Evolutionary conservation across 2,888 invertebrate species (phyloP), one percentile per base, ranked within the genome.

Genomic region (Heterodera filipjevi): DNA sequence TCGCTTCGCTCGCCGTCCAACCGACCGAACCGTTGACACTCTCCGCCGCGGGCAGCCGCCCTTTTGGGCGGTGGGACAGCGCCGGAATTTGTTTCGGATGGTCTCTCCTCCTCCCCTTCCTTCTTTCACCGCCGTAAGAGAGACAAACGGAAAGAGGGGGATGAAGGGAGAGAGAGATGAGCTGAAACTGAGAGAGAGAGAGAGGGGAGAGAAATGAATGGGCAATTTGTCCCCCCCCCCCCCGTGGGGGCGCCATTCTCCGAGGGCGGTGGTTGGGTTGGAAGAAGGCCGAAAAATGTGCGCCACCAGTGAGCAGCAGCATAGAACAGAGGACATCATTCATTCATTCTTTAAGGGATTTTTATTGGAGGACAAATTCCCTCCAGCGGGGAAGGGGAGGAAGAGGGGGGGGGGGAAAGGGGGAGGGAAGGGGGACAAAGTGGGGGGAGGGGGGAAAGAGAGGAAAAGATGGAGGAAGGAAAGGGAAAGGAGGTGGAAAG

Each of bases 161-260:
- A 27, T 6, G 59, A n/a, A 6, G 59, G 22, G 59, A n/a, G 59
- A 59, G 59, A 59, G 59, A 59, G 27, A n/a, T 6, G n/a, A 6
- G n/a, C 3, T 8, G 59, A 59, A 27, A 59, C n/a, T n/a, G n/a
- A 59, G 59, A 59, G 10, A n/a, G 59, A 49, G 59, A n/a, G n/a
- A n/a, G 19, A 53, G 22, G 16, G 53, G 53, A 66, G 39, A 33
- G 33, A 19, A 30, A 68, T 68, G 68, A 68, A 68, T 68, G 68
- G 68, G 68, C 68, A 68, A 68, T 68, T 68, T 68, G 68, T 68
- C 33, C 33, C 68, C 66, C 66, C 66, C 32, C 66, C 66, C 66
- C 66, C 32, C 30, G 19, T 33, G 19, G 33, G 33, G 16, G 16
- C 14, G 19, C 14, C 68, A 27, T 33, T 66, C 68, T 33, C 68